phyloP scores from a whole-genome alignment of 2,888 invertebrate genomes.

The Lithophane socia region DNA sequence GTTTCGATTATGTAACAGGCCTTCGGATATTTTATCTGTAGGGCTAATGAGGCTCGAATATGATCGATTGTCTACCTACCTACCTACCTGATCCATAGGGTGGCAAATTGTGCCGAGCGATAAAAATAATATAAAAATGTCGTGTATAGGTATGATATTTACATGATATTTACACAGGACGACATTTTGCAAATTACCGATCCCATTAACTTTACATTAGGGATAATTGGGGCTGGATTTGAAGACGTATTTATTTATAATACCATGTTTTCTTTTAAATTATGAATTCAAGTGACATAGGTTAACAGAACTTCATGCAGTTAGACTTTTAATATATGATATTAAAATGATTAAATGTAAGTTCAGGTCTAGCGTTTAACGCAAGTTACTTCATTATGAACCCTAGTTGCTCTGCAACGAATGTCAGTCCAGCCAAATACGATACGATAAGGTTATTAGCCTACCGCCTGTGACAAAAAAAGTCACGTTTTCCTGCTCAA shows the following conservation, averaged over 20 bases:
- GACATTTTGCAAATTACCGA: conserved; percentile 88
- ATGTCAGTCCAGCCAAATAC: conserved; percentile 16
- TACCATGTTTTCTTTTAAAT: conserved; percentile 28
- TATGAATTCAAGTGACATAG: neutral
- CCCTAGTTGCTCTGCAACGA: neutral
- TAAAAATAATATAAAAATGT: conserved; percentile 79
- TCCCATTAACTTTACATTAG: conserved; percentile 89
- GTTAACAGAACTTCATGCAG: neutral
- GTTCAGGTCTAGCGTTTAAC: neutral
- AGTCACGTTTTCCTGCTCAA: conserved; percentile 27
- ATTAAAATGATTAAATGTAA: too few species aligned
- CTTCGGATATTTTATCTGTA: conserved; percentile 48
- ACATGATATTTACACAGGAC: conserved; percentile 85
- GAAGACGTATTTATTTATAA: conserved; percentile 55
- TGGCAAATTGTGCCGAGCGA: conserved; percentile 70
- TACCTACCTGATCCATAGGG: conserved; percentile 53
- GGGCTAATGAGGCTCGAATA: conserved; percentile 63
- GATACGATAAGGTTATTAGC: conserved; percentile 15
- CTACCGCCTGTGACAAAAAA: conserved; percentile 1
- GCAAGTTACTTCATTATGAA: neutral
- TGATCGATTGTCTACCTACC: conserved; percentile 61
- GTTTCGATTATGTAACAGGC: conserved; percentile 52
- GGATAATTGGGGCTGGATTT: conserved; percentile 77
- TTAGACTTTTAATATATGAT: neutral
- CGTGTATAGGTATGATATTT: conserved; percentile 79